Base-by-base conservation (phyloP, 2,797 vertebrate genomes). In the Macroramphosus scolopax region DNA sequence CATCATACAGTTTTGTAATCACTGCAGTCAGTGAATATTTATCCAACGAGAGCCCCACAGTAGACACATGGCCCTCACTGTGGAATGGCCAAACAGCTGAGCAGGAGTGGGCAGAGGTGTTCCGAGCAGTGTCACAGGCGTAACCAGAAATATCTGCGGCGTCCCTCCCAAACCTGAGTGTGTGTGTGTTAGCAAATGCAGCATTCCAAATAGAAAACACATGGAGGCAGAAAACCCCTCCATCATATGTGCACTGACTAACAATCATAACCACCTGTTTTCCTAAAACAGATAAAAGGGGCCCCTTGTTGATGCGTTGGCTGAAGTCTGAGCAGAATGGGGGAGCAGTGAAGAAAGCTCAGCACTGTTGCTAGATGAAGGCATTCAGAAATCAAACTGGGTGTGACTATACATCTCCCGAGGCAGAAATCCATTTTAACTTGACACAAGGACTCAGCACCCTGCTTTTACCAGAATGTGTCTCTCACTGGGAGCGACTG, bases 21-120 rank as follows among this genome's bases (percentile, higher is more conserved):
- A 5, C n/a, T 62, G 38, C 26, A 38, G 34, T 74, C 58, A 63
- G 59, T 61, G 72, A 28, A 22, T 22, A 6, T 22, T 22, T 22
- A 6, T 22, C 6, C 20, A 3, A 3, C 3, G 6, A 22, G 3
- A 22, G 20, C 20, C 26, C 13, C 11, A 24, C 18, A 32, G 57
- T 68, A 78, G 75, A 75, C 76, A 82, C 83, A 82, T 74, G 80
- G 68, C 61, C 55, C 66, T 51, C 37, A 18, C 82, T 75, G 72
- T 78, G 84, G 87, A 88, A 89, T 84, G 78, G 76, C 66, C 30
- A 85, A 90, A 87, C 89, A 91, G 89, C 88, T 90, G 89, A 89
- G 78, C 51, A 67, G 65, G 70, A 75, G 77, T 78, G 86, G 84
- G 86, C 70, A 77, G 76, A 69, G 78, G 80, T 82, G 84, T 80